A percentile compares a stretch with the other conserved stretches of the same genome.
phyloP scores from a whole-genome alignment of 2,113 vertebrate species.

The Cavia porcellus region DNA sequence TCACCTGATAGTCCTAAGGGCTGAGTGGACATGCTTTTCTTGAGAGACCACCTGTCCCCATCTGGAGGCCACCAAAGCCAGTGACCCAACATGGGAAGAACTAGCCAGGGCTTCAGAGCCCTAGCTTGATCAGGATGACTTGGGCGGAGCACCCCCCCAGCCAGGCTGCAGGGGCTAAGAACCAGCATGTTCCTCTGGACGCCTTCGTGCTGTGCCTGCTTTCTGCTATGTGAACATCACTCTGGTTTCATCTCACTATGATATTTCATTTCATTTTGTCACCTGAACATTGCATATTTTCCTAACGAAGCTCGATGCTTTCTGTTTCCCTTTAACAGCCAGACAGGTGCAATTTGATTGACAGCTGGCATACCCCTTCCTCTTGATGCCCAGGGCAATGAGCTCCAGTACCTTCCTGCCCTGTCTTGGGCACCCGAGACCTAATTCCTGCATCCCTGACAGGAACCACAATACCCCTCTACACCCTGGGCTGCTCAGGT shows the following conservation, averaged over 20 bases:
- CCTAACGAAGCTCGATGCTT: background rate
- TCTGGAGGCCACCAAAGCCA: background rate
- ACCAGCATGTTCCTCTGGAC: background rate
- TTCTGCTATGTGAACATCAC: background rate
- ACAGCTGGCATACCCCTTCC: background rate
- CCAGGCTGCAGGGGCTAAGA: background rate
- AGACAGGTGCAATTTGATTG: background rate
- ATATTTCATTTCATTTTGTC: background rate
- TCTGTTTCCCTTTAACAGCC: background rate
- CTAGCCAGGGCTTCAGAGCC: background rate
- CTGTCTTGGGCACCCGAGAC: background rate
- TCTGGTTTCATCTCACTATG: background rate
- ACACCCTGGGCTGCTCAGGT: background rate
- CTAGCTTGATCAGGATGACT: background rate
- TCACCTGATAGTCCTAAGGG: background rate
- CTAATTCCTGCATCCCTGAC: background rate
- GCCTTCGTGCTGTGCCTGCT: background rate
- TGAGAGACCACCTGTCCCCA: background rate
- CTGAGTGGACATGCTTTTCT: background rate
- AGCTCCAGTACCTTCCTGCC: background rate
- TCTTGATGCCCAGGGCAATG: background rate
- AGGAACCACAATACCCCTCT: background rate
- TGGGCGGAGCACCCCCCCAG: background rate
- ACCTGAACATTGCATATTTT: background rate
- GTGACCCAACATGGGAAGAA: background rate